phyloP scores from a whole-genome alignment of 1,140 invertebrate species.

The Cecropterus lyciades region DNA sequence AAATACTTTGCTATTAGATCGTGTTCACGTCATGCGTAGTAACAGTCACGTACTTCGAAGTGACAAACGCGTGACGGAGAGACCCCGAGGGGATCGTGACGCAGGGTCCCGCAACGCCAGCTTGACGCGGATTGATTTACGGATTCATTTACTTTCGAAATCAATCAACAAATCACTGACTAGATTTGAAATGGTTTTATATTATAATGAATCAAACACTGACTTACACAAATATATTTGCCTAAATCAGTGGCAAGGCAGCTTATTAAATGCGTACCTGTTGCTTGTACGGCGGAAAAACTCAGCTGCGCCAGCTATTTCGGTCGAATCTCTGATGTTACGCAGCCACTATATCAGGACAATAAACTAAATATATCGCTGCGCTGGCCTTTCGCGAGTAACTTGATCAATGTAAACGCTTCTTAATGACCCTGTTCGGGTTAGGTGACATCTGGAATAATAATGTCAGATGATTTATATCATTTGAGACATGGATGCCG shows the following conservation, averaged over 20 bases:
- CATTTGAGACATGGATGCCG: conserved; percentile 13
- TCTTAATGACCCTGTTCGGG: conserved; percentile 23
- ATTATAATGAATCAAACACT: too few species aligned
- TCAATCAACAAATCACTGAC: too few species aligned
- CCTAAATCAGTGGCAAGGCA: too few species aligned
- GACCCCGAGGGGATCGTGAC: conserved; percentile 18
- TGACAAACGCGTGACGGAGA: conserved; percentile 31
- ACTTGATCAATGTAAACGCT: conserved; percentile 2
- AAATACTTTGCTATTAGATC: not conserved
- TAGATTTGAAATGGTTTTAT: too few species aligned
- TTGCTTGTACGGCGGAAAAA: too few species aligned
- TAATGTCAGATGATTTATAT: conserved; percentile 35
- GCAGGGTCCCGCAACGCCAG: conserved; percentile 3
- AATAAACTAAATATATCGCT: too few species aligned
- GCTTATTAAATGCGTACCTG: too few species aligned
- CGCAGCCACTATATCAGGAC: too few species aligned
- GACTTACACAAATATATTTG: too few species aligned
- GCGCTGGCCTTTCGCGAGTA: not conserved
- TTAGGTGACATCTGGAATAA: conserved; percentile 27
- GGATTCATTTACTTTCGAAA: not conserved
- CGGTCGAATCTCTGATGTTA: too few species aligned
- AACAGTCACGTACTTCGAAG: conserved; percentile 23
- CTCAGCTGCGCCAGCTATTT: too few species aligned
- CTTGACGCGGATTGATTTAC: not conserved
- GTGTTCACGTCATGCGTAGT: not conserved